These are phyloP conservation scores for Blastobasis adustella DNA, from an alignment of 2,888 invertebrate genomes.

Conservation along the genomic window DNA sequence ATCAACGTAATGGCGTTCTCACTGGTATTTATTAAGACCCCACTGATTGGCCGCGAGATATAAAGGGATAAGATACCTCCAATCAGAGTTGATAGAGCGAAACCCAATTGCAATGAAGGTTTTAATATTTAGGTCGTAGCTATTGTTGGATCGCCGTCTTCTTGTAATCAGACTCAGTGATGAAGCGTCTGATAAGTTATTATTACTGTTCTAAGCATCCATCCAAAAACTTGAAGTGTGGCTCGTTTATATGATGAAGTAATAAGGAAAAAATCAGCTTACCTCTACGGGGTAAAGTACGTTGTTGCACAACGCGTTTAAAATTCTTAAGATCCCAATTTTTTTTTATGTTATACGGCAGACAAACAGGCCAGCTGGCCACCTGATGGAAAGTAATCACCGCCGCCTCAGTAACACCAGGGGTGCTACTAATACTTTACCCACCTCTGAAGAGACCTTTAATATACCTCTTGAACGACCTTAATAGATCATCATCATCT, in stretches of 20 bases:
- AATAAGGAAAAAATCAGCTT: background rate
- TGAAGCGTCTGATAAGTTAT: background rate
- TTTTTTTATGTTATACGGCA: too few relatives aligned
- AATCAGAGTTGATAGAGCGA: background rate
- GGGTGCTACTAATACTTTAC: too few relatives aligned
- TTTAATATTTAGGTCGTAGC: background rate
- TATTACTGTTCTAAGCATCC: background rate
- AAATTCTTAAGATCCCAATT: too few relatives aligned
- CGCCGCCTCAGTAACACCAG: too few relatives aligned
- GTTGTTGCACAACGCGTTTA: too few relatives aligned
- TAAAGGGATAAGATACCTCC: slow-evolving; percentile 2
- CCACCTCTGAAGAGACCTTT: too few relatives aligned
- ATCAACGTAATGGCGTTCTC: slow-evolving; percentile 18
- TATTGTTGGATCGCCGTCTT: background rate
- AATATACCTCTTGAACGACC: too few relatives aligned
- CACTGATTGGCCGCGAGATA: slow-evolving; percentile 14
- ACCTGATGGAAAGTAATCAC: too few relatives aligned
- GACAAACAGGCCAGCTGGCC: too few relatives aligned
- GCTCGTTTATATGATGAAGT: background rate
- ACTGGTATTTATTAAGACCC: slow-evolving; percentile 13
- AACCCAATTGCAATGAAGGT: background rate
- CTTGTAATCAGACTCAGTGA: background rate
- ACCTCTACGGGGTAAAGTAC: too few relatives aligned
- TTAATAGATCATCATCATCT: too few relatives aligned
- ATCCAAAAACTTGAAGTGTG: background rate